Conservation (phyloP, 2,888 invertebrate genomes). For the Ophonus ardosiacus region DNA sequence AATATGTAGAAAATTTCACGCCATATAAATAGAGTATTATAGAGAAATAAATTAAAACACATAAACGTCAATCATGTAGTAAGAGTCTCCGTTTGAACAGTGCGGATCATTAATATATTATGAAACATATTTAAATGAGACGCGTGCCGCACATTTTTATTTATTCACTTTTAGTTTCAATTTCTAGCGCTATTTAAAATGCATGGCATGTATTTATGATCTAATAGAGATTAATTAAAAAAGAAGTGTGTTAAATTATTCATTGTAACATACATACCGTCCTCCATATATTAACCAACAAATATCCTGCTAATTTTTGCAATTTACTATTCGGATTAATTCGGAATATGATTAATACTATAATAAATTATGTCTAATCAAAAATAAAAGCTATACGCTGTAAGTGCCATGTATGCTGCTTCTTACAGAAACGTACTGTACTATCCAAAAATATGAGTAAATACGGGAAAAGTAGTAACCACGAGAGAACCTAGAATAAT, state of each 20-base stretch:
- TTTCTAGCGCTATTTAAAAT: constrained; percentile 55
- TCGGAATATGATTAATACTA: too few species aligned
- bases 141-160: constrained; percentile 53
- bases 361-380: too few species aligned
- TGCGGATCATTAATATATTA: constrained; percentile 33
- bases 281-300: too few species aligned
- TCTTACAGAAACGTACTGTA: too few species aligned
- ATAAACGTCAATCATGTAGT: constrained; percentile 50
- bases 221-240: constrained; percentile 61
- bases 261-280: constrained; percentile 42
- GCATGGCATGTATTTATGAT: constrained; percentile 57
- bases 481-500: too few species aligned
- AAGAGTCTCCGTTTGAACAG: background rate
- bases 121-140: constrained; percentile 50
- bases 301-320: too few species aligned
- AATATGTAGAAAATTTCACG: constrained; percentile 51
- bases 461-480: too few species aligned
- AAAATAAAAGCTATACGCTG: too few species aligned
- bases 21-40: constrained; percentile 44
- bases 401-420: too few species aligned
- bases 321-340: too few species aligned
- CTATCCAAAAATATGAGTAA: too few species aligned
- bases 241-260: constrained; percentile 63
- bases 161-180: constrained; percentile 60
- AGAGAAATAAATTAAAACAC: constrained; percentile 26